Evolutionary conservation across 2,888 invertebrate genomes (phyloP).

Genomic region (Thelaira solivaga): DNA sequence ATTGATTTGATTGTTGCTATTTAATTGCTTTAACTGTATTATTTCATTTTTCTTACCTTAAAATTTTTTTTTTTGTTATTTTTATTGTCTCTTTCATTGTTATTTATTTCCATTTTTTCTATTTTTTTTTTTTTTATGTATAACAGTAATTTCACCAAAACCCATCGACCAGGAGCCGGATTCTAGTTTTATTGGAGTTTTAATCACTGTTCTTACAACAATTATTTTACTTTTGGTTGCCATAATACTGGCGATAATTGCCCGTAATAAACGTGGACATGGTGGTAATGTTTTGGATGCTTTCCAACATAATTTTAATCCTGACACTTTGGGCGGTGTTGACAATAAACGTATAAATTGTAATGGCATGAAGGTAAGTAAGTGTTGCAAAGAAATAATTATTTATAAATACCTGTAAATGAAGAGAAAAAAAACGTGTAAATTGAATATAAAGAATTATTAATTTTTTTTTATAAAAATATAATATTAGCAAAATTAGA

Average conservation of each 20-base stretch:
- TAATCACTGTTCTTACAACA: conserved; percentile 84
- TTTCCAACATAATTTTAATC: conserved; percentile 77
- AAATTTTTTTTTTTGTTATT: background rate
- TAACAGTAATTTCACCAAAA: conserved; percentile 77
- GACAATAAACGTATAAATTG: conserved; percentile 77
- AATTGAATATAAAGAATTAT: too few species aligned
- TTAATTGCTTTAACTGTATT: too few species aligned
- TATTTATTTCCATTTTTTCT: conserved; percentile 12
- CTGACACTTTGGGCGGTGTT: conserved; percentile 76
- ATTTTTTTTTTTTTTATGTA: conserved; percentile 42
- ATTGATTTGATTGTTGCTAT: too few species aligned
- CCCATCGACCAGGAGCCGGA: conserved; percentile 80
- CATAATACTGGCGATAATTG: conserved; percentile 84
- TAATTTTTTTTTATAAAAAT: too few species aligned
- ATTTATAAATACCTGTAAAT: background rate
- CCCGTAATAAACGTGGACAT: conserved; percentile 80
- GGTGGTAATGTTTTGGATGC: conserved; percentile 76
- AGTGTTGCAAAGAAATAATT: conserved; percentile 47
- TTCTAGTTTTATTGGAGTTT: conserved; percentile 81
- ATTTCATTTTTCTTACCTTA: background rate
- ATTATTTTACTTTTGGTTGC: conserved; percentile 84
- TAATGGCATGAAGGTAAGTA: conserved; percentile 78
- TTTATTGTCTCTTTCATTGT: conserved; percentile 4
- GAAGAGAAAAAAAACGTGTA: background rate
- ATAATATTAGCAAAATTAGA: too few species aligned